Evolutionary conservation across 2,797 vertebrate genomes (phyloP).

Genomic region (Trachops cirrhosus): DNA sequence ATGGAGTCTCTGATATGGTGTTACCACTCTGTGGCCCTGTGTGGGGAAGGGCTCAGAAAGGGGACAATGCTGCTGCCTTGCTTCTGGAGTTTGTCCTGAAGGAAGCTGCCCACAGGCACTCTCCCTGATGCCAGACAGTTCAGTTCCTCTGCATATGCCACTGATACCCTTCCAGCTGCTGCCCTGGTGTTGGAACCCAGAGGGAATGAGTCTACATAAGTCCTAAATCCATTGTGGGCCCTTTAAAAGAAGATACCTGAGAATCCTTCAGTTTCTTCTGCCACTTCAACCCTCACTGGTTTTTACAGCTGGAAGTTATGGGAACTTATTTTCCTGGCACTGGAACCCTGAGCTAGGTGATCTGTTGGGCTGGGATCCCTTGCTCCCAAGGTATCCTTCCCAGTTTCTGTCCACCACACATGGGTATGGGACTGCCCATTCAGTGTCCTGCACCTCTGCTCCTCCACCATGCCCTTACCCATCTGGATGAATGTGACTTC

Average conservation of each 20-base stretch:
- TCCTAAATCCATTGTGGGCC: neutral
- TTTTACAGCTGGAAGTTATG: neutral
- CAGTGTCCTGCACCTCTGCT: too few species aligned
- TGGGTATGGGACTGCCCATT: too few species aligned
- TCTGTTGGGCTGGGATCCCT: too few species aligned
- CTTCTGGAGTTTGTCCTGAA: neutral
- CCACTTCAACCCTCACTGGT: neutral
- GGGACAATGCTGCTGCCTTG: neutral
- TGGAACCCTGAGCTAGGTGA: too few species aligned
- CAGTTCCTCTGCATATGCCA: neutral
- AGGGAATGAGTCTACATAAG: neutral
- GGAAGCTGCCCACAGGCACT: neutral
- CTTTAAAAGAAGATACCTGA: too few species aligned
- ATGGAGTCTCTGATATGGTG: neutral
- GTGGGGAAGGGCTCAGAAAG: neutral
- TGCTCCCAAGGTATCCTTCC: too few species aligned
- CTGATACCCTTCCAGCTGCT: neutral
- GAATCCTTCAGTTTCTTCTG: neutral
- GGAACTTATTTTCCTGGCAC: too few species aligned
- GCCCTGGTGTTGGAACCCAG: neutral
- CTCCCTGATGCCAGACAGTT: neutral
- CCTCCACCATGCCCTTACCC: too few species aligned
- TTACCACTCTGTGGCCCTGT: neutral
- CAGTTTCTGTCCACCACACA: too few species aligned
- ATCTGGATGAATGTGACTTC: too few species aligned